phyloP scores from a whole-genome alignment of 2,888 invertebrate genomes.

The Pollenia griseotomentosa region DNA sequence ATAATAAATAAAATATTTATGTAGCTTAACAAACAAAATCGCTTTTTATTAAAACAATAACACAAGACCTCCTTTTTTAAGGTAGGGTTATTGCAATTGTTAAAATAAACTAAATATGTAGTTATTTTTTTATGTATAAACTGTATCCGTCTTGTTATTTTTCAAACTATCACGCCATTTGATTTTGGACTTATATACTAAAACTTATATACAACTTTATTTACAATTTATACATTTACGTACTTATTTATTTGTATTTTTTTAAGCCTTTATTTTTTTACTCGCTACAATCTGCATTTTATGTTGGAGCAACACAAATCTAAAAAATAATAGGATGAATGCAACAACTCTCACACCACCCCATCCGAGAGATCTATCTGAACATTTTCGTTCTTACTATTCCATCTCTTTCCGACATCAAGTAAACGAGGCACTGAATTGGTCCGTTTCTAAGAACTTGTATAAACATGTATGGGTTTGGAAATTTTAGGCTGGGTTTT shows the following conservation, averaged over 20 bases:
- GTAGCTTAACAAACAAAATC: no score
- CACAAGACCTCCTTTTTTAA: slow-evolving; percentile 32
- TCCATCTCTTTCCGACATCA: slow-evolving; percentile 52
- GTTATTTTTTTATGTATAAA: slow-evolving; percentile 37
- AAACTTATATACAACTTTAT: no score
- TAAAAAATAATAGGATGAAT: slow-evolving; percentile 31
- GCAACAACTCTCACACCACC: slow-evolving; percentile 1
- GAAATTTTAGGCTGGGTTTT: slow-evolving; percentile 45
- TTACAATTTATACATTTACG: no score
- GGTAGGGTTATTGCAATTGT: slow-evolving; percentile 35
- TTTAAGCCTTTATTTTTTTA: background rate
- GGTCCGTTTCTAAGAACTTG: background rate
- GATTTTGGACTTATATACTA: background rate
- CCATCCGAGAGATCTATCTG: background rate
- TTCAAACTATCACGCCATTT: slow-evolving; percentile 43
- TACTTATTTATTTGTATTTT: background rate
- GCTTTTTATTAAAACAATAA: slow-evolving; percentile 16
- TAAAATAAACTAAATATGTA: slow-evolving; percentile 21
- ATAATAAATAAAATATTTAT: no score
- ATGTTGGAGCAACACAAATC: slow-evolving; percentile 26
- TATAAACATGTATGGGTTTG: background rate
- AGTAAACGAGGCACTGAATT: background rate
- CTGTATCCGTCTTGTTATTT: background rate
- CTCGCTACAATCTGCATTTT: background rate
- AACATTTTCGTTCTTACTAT: slow-evolving; percentile 18